Conservation (phyloP, 2,797 vertebrate species). For the Crocodylus rhombifer region DNA sequence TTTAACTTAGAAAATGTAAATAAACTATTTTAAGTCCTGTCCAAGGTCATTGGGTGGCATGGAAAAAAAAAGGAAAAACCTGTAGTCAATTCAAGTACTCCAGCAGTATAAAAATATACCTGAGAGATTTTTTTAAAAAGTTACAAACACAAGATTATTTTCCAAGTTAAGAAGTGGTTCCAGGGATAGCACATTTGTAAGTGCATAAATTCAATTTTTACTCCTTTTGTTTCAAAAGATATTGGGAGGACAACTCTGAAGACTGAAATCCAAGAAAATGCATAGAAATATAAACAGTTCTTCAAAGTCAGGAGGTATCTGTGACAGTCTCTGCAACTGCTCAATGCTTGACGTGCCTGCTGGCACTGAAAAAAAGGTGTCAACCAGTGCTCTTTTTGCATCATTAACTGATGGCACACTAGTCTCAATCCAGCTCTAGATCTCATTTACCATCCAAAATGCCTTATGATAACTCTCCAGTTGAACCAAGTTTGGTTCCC, state of each 20-base stretch:
- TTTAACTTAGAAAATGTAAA: background rate
- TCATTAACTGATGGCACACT: rapidly evolving
- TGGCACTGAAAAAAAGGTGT: background rate
- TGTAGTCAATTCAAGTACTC: background rate
- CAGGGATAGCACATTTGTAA: background rate
- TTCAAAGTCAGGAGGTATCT: background rate
- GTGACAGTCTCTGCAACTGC: background rate
- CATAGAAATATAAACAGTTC: background rate
- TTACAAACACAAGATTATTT: background rate
- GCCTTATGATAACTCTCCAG: no score
- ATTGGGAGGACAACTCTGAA: background rate
- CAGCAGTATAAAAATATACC: background rate
- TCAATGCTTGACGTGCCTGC: background rate
- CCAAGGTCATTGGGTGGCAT: background rate
- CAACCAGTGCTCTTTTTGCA: background rate
- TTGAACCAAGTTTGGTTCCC: no score
- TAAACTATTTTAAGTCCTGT: background rate
- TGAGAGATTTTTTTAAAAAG: background rate
- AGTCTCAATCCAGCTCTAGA: no score
- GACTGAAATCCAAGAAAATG: background rate
- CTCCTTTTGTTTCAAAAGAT: background rate
- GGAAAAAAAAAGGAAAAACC: background rate
- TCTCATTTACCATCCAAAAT: no score
- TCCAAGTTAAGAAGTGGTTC: background rate
- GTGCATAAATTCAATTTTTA: no score